phyloP scores from a whole-genome alignment of 2,888 invertebrate genomes.

The Anoplius nigerrimus region DNA sequence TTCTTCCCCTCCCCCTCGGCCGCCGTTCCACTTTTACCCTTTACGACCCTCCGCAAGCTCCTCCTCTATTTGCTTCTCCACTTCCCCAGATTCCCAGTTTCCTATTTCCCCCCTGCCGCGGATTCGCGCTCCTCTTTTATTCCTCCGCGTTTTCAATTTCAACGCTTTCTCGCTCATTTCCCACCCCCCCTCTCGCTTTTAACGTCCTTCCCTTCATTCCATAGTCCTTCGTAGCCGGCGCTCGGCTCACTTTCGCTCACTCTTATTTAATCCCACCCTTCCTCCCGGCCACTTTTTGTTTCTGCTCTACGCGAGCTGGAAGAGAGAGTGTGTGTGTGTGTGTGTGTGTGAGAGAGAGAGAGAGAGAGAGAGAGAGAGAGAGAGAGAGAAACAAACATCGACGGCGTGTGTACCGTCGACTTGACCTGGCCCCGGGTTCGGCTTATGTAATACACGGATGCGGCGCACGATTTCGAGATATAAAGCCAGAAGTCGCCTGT shows the following conservation, averaged over 20 bases:
- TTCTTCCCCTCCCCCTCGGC: too few relatives aligned
- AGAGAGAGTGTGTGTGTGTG: too few relatives aligned
- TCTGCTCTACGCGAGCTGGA: too few relatives aligned
- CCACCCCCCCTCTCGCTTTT: too few relatives aligned
- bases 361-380: neutral
- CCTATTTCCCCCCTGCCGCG: too few relatives aligned
- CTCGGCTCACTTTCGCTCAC: neutral
- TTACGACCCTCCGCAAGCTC: neutral
- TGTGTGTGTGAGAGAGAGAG: neutral
- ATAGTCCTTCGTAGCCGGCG: neutral
- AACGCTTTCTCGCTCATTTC: too few relatives aligned
- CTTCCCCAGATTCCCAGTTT: too few relatives aligned
- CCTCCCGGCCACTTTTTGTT: neutral
- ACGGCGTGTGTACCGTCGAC: too few relatives aligned
- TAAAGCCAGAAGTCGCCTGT: constrained; percentile 37
- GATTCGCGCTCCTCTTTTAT: too few relatives aligned
- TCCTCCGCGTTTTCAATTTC: too few relatives aligned
- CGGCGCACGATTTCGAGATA: constrained; percentile 25
- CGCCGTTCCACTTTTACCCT: neutral
- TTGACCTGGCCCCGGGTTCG: constrained; percentile 6
- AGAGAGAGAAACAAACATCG: neutral
- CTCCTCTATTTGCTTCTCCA: too few relatives aligned
- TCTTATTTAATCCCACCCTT: neutral
- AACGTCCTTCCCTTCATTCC: too few relatives aligned
- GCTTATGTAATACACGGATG: constrained; percentile 35